These are phyloP conservation scores for Acridotheres tristis DNA, from an alignment of 2,797 vertebrate species.

Conservation along the genomic window DNA sequence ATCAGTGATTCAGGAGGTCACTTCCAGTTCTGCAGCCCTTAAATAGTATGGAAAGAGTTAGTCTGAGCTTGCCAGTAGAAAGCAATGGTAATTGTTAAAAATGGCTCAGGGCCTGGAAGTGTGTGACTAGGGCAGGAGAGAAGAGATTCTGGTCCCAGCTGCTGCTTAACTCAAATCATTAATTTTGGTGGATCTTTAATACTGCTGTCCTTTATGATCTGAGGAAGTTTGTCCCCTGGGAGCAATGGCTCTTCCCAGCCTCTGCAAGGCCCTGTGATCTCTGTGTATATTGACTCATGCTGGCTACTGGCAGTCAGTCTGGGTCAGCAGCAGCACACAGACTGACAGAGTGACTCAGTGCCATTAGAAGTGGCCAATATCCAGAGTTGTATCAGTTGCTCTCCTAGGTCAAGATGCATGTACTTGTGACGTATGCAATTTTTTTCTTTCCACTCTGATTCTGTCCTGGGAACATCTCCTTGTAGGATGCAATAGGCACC, in stretches of 20 bases:
- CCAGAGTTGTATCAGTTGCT: background rate
- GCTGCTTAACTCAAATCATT: background rate
- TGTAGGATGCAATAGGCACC: background rate
- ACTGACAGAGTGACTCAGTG: background rate
- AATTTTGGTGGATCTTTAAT: background rate
- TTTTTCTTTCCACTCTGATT: background rate
- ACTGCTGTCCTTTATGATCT: background rate
- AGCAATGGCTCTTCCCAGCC: background rate
- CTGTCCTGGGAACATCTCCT: background rate
- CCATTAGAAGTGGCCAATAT: background rate
- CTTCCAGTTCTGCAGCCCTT: conserved; percentile 11
- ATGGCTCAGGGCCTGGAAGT: background rate
- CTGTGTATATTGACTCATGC: background rate
- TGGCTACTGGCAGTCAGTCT: background rate
- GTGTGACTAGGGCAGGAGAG: background rate
- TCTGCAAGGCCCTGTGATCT: background rate
- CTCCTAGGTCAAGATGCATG: background rate
- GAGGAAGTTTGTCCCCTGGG: background rate
- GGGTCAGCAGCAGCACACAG: background rate
- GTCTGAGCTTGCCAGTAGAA: conserved; percentile 7
- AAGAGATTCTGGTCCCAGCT: background rate
- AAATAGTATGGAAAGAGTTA: conserved; percentile 63
- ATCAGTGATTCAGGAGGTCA: conserved; percentile 58
- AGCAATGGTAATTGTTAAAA: background rate
- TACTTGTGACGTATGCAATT: fast-evolving